These are phyloP conservation scores for Antigone vipio DNA, from an alignment of 2,113 vertebrate genomes.

Conservation along the genomic window DNA sequence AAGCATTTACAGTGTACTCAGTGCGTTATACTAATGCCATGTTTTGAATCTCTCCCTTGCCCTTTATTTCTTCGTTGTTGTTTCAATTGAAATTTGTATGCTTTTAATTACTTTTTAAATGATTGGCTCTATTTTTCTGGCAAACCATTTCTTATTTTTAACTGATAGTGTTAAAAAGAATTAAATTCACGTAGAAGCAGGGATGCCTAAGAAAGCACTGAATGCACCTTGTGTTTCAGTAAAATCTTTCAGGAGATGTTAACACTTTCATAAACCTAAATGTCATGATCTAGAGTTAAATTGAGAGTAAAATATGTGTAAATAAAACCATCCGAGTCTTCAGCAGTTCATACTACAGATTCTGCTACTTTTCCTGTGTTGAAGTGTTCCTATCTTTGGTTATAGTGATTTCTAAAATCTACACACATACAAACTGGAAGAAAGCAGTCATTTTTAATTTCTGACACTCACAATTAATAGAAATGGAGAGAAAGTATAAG, in stretches of 20 bases:
- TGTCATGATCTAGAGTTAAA: slow-evolving; percentile 51
- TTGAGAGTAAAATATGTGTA: slow-evolving; percentile 61
- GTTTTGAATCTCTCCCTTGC: neutral
- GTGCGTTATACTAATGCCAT: slow-evolving; percentile 11
- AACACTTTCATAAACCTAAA: slow-evolving; percentile 53
- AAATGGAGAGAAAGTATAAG: neutral
- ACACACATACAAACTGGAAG: neutral
- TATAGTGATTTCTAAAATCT: slow-evolving; percentile 43
- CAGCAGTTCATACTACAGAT: slow-evolving; percentile 31
- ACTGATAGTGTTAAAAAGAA: neutral
- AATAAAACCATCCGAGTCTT: slow-evolving; percentile 50
- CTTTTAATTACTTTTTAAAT: slow-evolving; percentile 23
- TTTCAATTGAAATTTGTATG: neutral
- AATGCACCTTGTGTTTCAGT: neutral
- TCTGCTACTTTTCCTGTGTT: slow-evolving; percentile 41
- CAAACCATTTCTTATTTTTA: slow-evolving; percentile 43
- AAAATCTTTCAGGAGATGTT: slow-evolving; percentile 28
- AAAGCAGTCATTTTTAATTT: slow-evolving; percentile 7
- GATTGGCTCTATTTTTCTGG: neutral
- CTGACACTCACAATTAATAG: neutral
- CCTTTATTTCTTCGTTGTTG: neutral
- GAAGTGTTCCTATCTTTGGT: slow-evolving; percentile 47
- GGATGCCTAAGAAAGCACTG: neutral
- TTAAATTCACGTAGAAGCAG: neutral
- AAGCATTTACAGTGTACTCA: slow-evolving; percentile 41